A percentile compares a stretch with the other conserved stretches of the same genome.
phyloP scores from a whole-genome alignment of 2,797 vertebrate genomes.

The Labeo calbasu region DNA sequence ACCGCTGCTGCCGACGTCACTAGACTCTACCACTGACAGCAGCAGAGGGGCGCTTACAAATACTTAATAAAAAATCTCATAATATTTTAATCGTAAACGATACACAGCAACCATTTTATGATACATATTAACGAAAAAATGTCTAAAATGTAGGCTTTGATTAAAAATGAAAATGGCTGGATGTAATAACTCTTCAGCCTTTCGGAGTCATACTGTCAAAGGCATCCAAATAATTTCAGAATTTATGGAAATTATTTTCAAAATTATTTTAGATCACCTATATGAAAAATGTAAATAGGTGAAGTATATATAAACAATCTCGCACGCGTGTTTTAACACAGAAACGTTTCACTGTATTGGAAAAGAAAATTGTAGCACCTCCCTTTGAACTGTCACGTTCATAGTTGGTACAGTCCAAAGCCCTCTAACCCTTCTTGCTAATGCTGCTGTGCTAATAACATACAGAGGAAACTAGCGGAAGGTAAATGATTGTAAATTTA shows the following conservation, averaged over 20 bases:
- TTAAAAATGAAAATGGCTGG: not conserved
- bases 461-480: constrained; percentile 11
- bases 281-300: not conserved
- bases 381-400: not conserved
- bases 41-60: not conserved
- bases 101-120: not conserved
- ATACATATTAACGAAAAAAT: not conserved
- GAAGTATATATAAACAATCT: not conserved
- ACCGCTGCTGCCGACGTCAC: constrained; percentile 8
- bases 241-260: not conserved
- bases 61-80: not conserved
- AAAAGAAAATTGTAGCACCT: not conserved
- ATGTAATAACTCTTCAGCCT: not conserved
- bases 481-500: not conserved
- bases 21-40: not conserved
- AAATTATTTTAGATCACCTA: not conserved
- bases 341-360: not conserved
- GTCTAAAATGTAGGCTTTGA: not conserved
- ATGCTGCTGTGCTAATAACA: constrained; percentile 51
- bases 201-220: not conserved
- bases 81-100: not conserved
- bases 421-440: constrained; percentile 67
- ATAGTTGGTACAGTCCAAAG: constrained; percentile 74
- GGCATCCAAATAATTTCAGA: not conserved
- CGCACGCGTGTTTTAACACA: not conserved